A percentile compares a stretch with the other conserved stretches of the same genome.
Evolutionary conservation across 2,113 vertebrate species (phyloP).

Genomic region (Ageneiosus marmoratus): DNA sequence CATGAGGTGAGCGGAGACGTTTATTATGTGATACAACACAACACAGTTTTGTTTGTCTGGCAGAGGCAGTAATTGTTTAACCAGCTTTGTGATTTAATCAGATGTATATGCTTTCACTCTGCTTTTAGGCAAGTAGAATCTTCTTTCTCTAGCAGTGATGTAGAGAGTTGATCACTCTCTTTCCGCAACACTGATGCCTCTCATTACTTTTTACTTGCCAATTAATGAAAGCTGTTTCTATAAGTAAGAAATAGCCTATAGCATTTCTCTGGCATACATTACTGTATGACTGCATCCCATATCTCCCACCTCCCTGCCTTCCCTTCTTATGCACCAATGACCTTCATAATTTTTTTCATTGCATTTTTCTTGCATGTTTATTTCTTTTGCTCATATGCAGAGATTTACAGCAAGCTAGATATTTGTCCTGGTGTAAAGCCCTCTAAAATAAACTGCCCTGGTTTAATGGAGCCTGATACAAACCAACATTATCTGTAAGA

Average conservation of each 20-base stretch:
- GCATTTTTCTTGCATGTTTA: slow-evolving; percentile 5
- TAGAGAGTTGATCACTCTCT: slow-evolving; percentile 23
- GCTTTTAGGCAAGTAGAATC: neutral
- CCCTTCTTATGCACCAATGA: neutral
- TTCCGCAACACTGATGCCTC: slow-evolving; percentile 36
- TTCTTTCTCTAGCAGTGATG: neutral
- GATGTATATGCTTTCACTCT: neutral
- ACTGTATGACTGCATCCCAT: slow-evolving; percentile 12
- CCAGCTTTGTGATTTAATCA: neutral
- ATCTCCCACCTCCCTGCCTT: slow-evolving; percentile 2
- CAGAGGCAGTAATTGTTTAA: neutral
- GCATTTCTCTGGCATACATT: slow-evolving; percentile 33
- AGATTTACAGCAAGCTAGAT: slow-evolving; percentile 10
- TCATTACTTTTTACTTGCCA: slow-evolving; percentile 11
- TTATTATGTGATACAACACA: slow-evolving; percentile 21
- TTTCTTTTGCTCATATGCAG: neutral
- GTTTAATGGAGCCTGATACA: slow-evolving; percentile 27
- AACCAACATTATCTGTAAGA: slow-evolving; percentile 34
- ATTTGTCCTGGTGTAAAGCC: slow-evolving; percentile 1
- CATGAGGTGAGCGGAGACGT: slow-evolving; percentile 80
- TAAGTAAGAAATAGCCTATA: slow-evolving; percentile 56
- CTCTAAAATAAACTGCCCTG: slow-evolving; percentile 37
- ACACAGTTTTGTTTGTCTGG: neutral
- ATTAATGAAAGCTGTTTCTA: slow-evolving; percentile 58
- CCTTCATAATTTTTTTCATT: slow-evolving; percentile 17